Evolutionary conservation across 2,113 vertebrate species (phyloP).

Genomic region (Dipodomys ordii): DNA sequence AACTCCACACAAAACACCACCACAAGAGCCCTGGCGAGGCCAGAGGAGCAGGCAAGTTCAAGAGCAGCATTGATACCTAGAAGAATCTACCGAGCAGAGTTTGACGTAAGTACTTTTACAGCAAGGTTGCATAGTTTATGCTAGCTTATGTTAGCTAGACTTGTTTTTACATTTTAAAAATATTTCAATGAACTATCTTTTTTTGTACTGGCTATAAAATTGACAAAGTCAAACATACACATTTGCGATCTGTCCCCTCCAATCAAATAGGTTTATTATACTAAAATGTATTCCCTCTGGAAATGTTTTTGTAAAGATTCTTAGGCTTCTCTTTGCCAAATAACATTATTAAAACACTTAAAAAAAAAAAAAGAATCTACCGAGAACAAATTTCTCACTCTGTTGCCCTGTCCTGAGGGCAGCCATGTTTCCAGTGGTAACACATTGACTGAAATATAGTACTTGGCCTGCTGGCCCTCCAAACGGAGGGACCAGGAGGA

Average conservation of each 20-base stretch:
- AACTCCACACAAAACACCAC: neutral
- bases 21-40: neutral
- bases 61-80: neutral
- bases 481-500: neutral
- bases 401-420: neutral
- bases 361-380: too few relatives aligned
- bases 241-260: constrained; percentile 77
- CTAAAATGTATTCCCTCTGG: constrained; percentile 72
- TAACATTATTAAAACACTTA: constrained; percentile 65
- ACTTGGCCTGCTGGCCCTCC: neutral
- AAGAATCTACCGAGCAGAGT: constrained; percentile 66
- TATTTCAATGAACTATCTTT: constrained; percentile 82
- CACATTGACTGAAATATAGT: neutral
- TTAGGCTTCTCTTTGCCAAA: constrained; percentile 76
- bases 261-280: constrained; percentile 68
- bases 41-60: accelerated
- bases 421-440: accelerated
- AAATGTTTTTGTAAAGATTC: constrained; percentile 74
- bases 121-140: constrained; percentile 78
- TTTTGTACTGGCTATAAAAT: constrained; percentile 85
- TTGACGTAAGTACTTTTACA: constrained; percentile 84
- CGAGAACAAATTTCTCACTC: too few relatives aligned
- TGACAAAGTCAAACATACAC: constrained; percentile 74
- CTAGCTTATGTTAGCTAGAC: constrained; percentile 72
- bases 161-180: constrained; percentile 86